phyloP scores from a whole-genome alignment of 2,113 vertebrate genomes.

The Muntiacus muntjak region DNA sequence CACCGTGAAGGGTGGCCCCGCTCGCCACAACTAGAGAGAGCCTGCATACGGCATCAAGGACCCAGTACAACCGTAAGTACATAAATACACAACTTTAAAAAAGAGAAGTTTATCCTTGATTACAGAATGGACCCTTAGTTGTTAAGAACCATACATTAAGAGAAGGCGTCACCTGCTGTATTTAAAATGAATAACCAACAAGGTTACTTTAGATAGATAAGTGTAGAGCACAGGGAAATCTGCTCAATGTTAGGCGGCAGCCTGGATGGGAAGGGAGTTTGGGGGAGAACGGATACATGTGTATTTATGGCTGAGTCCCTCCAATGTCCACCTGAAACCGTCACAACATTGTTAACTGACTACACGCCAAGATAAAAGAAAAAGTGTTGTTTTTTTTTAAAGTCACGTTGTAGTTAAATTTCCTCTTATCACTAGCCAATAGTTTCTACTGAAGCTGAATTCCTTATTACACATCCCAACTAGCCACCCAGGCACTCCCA shows the following conservation, averaged over 20 bases:
- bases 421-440: slow-evolving; percentile 13
- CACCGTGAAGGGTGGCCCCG: background rate
- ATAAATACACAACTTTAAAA: background rate
- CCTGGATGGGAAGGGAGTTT: background rate
- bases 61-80: background rate
- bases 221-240: background rate
- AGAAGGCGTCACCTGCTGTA: background rate
- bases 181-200: background rate
- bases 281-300: background rate
- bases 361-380: background rate
- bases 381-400: background rate
- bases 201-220: background rate
- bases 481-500: background rate
- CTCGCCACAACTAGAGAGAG: background rate
- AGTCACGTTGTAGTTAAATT: background rate
- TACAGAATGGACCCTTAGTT: background rate
- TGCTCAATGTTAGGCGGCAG: background rate
- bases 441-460: slow-evolving; percentile 2
- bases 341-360: background rate
- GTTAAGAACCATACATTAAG: background rate
- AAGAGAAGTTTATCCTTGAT: background rate
- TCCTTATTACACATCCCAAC: background rate
- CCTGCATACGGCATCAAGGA: background rate
- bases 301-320: background rate
- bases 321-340: background rate